Evolutionary conservation across 2,888 invertebrate species (phyloP), one percentile per base, ranked within the genome.

Genomic region (Eupithecia inturbata): DNA sequence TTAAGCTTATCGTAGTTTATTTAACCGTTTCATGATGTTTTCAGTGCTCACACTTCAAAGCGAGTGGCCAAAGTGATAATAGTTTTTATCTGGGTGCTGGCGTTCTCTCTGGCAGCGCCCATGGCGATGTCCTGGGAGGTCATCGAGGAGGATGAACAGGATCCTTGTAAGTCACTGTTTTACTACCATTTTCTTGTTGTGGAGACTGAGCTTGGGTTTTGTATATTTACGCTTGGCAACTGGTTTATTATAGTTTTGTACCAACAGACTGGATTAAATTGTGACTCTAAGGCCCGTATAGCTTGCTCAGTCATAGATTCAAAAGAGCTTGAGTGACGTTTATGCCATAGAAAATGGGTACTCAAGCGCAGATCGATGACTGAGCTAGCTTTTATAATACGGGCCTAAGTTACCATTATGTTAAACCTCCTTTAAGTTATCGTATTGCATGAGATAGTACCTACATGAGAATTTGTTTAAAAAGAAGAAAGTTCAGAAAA

Each of bases 51-150:
- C 80, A 96, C 97, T 19, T 96, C 97, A 0, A 97, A 97, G 85
- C 94, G 96, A 71, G 92, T 96, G 72, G 97, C 97, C 6, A 96
- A 97, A 91, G 94, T 97, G 72, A 95, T 97, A 76, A 96, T 98
- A 83, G 95, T 95, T 10, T 91, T 96, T 60, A 97, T 98, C 86
- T 98, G 98, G 98, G 83, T 96, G 10, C 85, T 97, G 76, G 96
- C 97, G 0, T 89, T 96, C 6, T 89, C 95, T 0, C 94, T 97
- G 71, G 97, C 97, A 0, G 93, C 95, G 0, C 98, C 98, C 0
- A 96, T 96, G 94, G 96, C 96, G 0, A 92, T 95, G 84, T 96
- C 96, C 0, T 94, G 95, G 85, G 92, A 95, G 75, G 96, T 96
- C 16, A 90, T 92, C 12, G 91, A 95, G 88, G 93, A 93, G 6